Base-by-base conservation (phyloP, 2,888 invertebrate genomes). In the Calameuta idolon region DNA sequence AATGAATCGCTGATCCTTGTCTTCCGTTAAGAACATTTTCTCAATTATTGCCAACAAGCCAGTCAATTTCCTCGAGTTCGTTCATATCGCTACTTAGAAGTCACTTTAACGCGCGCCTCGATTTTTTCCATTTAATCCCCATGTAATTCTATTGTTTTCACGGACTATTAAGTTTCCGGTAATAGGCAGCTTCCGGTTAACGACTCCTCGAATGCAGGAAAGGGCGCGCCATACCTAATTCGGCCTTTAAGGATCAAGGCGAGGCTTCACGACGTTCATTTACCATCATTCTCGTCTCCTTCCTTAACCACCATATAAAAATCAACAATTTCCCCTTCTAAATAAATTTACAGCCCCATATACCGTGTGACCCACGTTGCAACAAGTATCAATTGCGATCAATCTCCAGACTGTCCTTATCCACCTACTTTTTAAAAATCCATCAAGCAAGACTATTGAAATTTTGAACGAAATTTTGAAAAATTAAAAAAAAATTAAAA, bases 111-210 rank as follows among this genome's bases (percentile, higher is more conserved):
- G 30, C n/a, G 34, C 76, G 69, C 74, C 76, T 76, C 79, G 69
- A 77, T 90, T 89, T 90, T 88, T 89, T 55, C 55, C 55, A 89
- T 89, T 89, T 87, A 89, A 90, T 89, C 87, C 87, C 87, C 85
- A 85, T 85, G 90, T 91, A 91, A 91, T 91, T 91, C 91, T 90
- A 91, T 91, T 91, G 91, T 91, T 89, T 91, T 91, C 90, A 91
- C 90, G 91, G 91, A 89, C 91, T 91, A 91, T 91, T 91, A 91
- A 91, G 90, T 90, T 89, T 84, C 88, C 86, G 87, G 88, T 90
- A 91, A 91, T 91, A 87, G 86, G 80, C 73, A 76, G 83, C 90
- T 91, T 91, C 91, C 91, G 88, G 84, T 83, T 82, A 81, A 83
- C 80, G 80, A 89, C 88, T 88, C 87, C 83, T 90, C 90, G 89